phyloP scores from a whole-genome alignment of 2,113 vertebrate species.

The Diadophis punctatus region DNA sequence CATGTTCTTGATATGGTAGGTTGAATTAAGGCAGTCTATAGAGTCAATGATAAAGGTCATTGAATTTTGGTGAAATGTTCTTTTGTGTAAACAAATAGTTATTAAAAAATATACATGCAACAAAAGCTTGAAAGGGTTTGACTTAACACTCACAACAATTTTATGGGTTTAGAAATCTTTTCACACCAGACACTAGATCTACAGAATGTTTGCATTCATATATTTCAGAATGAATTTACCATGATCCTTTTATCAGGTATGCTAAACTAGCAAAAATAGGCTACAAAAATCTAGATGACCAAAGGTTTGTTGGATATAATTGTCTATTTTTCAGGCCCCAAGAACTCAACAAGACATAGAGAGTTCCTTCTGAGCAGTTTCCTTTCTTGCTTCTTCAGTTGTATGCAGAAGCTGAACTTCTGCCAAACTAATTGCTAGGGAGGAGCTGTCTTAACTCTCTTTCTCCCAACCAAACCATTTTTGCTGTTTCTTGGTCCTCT shows the following conservation, averaged over 20 bases:
- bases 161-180: background rate
- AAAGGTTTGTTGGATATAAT: background rate
- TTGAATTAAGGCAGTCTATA: background rate
- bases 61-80: background rate
- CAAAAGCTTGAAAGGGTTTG: background rate
- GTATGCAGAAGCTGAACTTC: background rate
- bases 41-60: background rate
- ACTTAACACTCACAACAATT: background rate
- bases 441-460: too few relatives aligned
- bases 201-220: background rate
- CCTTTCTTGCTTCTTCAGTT: background rate
- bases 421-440: background rate
- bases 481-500: too few relatives aligned
- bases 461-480: too few relatives aligned
- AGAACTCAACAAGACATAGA: background rate
- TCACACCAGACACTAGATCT: background rate
- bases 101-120: background rate
- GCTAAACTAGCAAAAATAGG: background rate
- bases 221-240: background rate
- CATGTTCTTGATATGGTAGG: background rate
- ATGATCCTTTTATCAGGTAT: background rate
- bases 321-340: background rate
- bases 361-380: background rate
- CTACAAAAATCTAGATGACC: background rate
- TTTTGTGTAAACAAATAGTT: background rate